Evolutionary conservation across 2,888 invertebrate genomes (phyloP).

Genomic region (Zele albiditarsus): DNA sequence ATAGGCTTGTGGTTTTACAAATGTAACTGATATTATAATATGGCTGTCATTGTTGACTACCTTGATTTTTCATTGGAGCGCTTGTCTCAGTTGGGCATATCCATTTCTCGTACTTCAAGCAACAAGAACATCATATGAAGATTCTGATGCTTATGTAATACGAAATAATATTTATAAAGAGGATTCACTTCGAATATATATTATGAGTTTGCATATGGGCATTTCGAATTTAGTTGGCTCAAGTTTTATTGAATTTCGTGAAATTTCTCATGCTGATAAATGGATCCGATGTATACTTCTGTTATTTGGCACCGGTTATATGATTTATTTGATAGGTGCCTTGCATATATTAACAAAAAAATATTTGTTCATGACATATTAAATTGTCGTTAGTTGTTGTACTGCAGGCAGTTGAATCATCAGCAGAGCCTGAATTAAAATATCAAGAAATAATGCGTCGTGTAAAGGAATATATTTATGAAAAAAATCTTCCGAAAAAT

Average conservation of each 20-base stretch:
- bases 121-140: conserved; percentile 49
- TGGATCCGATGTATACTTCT: conserved; percentile 57
- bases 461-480: conserved; percentile 76
- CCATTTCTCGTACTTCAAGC: conserved; percentile 59
- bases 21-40: conserved; percentile 52
- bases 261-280: conserved; percentile 56
- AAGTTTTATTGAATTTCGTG: conserved; percentile 55
- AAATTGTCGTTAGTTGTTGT: conserved; percentile 63
- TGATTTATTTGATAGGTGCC: conserved; percentile 62
- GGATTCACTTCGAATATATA: conserved; percentile 53
- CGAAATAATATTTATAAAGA: conserved; percentile 49
- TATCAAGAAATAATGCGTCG: conserved; percentile 76
- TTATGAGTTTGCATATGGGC: conserved; percentile 62
- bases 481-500: conserved; percentile 75
- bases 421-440: conserved; percentile 71
- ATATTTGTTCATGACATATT: neutral
- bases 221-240: conserved; percentile 63
- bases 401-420: conserved; percentile 70
- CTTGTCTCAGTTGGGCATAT: conserved; percentile 59
- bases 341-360: conserved; percentile 45
- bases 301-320: conserved; percentile 58
- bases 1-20: conserved; percentile 55
- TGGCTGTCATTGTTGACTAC: conserved; percentile 59
- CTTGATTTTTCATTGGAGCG: conserved; percentile 64
- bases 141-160: conserved; percentile 53